Percentiles rank a stretch among this genome's conserved stretches.
phyloP scores from a whole-genome alignment of 2,113 vertebrate genomes.

The Ceyx melanurus region DNA sequence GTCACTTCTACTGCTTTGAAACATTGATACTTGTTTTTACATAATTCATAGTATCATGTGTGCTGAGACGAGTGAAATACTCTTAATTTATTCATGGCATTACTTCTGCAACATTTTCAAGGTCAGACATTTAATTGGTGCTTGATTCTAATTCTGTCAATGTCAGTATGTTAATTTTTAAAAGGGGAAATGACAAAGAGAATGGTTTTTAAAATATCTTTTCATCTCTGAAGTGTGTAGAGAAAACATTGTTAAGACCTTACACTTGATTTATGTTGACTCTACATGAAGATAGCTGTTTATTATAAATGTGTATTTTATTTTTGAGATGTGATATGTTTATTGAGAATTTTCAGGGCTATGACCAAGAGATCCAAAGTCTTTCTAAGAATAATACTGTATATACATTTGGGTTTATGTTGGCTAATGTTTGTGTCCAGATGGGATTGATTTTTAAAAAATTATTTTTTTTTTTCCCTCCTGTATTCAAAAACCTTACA shows the following conservation, averaged over 20 bases:
- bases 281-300: background rate
- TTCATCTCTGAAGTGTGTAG: background rate
- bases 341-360: background rate
- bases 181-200: background rate
- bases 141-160: slow-evolving; percentile 25
- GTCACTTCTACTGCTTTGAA: slow-evolving; percentile 53
- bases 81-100: slow-evolving; percentile 26
- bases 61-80: slow-evolving; percentile 44
- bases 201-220: background rate
- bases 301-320: background rate
- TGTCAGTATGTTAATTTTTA: background rate
- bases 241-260: background rate
- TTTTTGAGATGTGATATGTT: background rate
- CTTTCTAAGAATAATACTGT: background rate
- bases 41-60: slow-evolving; percentile 54
- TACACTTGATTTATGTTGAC: background rate
- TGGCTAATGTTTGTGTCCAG: background rate
- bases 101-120: slow-evolving; percentile 52
- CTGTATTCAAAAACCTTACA: background rate
- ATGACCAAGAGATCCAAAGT: background rate
- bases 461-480: background rate
- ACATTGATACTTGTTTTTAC: slow-evolving; percentile 50
- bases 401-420: background rate
- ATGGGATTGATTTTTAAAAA: background rate
- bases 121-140: slow-evolving; percentile 44